Conservation (phyloP, 64 coral and sea anemone species). For the Orbicella faveolata region DNA sequence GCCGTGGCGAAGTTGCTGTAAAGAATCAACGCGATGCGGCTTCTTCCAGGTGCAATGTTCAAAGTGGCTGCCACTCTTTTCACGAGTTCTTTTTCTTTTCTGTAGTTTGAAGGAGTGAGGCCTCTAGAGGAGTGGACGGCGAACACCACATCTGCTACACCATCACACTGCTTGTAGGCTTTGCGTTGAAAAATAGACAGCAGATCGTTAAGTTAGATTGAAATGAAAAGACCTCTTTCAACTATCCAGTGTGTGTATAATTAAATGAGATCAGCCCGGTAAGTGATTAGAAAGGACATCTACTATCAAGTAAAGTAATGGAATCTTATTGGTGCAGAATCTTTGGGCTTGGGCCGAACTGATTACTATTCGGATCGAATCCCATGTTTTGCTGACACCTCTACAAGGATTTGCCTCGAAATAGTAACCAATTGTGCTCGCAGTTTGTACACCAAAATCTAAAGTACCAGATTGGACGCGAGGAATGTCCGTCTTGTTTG, state of each 20-base stretch:
- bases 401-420: too few relatives aligned
- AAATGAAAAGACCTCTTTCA: not conserved
- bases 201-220: not conserved
- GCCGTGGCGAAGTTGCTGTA: constrained; percentile 75
- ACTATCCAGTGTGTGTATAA: not conserved
- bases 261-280: too few relatives aligned
- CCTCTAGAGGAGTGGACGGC: constrained; percentile 67
- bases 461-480: too few relatives aligned
- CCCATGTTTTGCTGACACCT: too few relatives aligned
- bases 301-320: too few relatives aligned
- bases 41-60: constrained; percentile 45
- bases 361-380: too few relatives aligned
- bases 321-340: too few relatives aligned
- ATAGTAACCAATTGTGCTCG: too few relatives aligned
- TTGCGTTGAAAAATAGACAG: not conserved
- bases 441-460: too few relatives aligned
- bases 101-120: constrained; percentile 57
- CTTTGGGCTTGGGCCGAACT: too few relatives aligned
- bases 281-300: too few relatives aligned
- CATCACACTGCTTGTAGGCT: constrained; percentile 22
- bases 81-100: constrained; percentile 76
- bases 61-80: constrained; percentile 55
- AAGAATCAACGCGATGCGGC: constrained; percentile 51
- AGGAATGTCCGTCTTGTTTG: too few relatives aligned
- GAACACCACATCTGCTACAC: constrained; percentile 69